A percentile compares a stretch with the other conserved stretches of the same genome.
phyloP scores from a whole-genome alignment of 1,140 invertebrate genomes.

The Lepidostoma basale region DNA sequence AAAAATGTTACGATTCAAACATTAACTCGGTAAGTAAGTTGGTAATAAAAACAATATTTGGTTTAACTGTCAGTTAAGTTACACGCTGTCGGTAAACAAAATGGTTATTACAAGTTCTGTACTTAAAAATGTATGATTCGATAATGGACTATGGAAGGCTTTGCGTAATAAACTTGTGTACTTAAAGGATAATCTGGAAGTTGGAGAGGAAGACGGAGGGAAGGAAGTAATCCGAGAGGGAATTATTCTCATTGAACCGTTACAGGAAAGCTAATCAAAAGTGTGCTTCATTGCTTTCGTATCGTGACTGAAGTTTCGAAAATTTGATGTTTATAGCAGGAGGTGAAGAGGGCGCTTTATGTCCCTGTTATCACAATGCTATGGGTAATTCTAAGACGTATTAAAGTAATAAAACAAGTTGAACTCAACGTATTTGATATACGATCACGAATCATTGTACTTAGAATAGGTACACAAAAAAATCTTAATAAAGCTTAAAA shows the following conservation, averaged over 20 bases:
- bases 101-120: background rate
- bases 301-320: background rate
- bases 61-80: background rate
- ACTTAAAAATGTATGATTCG: constrained; percentile 20
- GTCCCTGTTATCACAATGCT: no score
- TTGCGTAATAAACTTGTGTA: constrained; percentile 21
- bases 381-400: no score
- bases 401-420: no score
- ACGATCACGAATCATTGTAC: no score
- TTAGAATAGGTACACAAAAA: no score
- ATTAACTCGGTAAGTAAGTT: no score
- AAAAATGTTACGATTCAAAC: no score
- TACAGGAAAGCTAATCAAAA: constrained; percentile 15
- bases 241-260: constrained; percentile 14
- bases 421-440: no score
- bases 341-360: background rate
- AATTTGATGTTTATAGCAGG: background rate
- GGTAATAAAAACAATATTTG: background rate
- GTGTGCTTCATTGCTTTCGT: constrained; percentile 1
- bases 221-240: background rate
- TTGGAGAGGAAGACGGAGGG: background rate
- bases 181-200: constrained; percentile 19
- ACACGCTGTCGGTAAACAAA: background rate
- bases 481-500: no score
- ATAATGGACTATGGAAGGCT: constrained; percentile 9